Evolutionary conservation across 1,140 invertebrate genomes (phyloP).

Genomic region (Chlorops oryzae): DNA sequence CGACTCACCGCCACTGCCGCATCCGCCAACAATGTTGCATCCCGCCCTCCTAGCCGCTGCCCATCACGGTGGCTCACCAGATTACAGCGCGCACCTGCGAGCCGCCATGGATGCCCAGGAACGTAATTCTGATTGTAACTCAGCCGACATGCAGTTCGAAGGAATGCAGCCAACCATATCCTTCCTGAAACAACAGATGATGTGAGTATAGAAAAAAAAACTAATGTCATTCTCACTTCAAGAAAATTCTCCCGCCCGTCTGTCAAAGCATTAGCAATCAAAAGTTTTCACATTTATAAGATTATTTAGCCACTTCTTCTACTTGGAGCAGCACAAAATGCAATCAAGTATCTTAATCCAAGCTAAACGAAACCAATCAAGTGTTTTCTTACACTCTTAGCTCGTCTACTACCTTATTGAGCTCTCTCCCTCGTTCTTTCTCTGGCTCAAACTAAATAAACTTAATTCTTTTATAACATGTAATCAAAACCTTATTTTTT

Average conservation of each 20-base stretch:
- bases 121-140: constrained; percentile 80
- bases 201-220: constrained; percentile 31
- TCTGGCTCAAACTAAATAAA: no score
- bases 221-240: no score
- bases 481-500: constrained; percentile 45
- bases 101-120: constrained; percentile 71
- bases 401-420: no score
- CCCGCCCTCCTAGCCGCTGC: constrained; percentile 71
- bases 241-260: no score
- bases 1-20: constrained; percentile 71
- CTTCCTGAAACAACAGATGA: constrained; percentile 63
- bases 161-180: constrained; percentile 91
- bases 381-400: constrained; percentile 29
- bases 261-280: no score
- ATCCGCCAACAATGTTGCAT: constrained; percentile 71
- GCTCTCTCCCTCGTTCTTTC: no score
- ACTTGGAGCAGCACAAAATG: no score
- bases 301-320: no score
- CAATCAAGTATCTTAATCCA: no score
- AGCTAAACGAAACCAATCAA: constrained; percentile 43
- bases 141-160: constrained; percentile 78
- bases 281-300: no score
- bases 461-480: constrained; percentile 33
- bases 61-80: constrained; percentile 66
- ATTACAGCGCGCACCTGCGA: constrained; percentile 63